Conservation (phyloP, 2,888 invertebrate genomes). For the Malthinus flaveolus region DNA sequence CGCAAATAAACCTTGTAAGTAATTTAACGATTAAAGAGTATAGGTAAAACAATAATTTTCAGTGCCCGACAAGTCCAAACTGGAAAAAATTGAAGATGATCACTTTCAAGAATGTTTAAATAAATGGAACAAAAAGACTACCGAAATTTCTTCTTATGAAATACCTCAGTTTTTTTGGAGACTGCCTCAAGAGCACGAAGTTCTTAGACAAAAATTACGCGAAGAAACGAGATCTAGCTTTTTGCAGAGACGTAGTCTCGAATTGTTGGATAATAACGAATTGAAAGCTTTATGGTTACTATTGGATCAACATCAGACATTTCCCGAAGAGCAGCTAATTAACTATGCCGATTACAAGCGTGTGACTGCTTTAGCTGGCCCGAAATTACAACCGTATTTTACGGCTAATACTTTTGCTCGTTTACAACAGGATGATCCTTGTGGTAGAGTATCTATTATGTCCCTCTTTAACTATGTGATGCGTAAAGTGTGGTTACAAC, state of each 20-base stretch:
- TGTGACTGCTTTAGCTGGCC: constrained; percentile 73
- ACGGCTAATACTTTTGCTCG: constrained; percentile 87
- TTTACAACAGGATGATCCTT: constrained; percentile 81
- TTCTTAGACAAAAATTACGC: constrained; percentile 76
- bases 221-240: constrained; percentile 89
- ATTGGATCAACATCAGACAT: constrained; percentile 79
- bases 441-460: constrained; percentile 85
- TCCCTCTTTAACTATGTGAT: constrained; percentile 94
- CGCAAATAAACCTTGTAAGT: background rate
- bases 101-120: constrained; percentile 41
- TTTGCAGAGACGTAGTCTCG: constrained; percentile 80
- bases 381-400: constrained; percentile 66
- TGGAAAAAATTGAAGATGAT: constrained; percentile 50
- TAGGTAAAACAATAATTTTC: background rate
- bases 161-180: constrained; percentile 79
- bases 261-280: constrained; percentile 85
- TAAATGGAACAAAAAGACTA: constrained; percentile 35
- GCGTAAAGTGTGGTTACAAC: constrained; percentile 93
- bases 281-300: constrained; percentile 80
- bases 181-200: constrained; percentile 76
- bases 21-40: background rate
- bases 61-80: constrained; percentile 23
- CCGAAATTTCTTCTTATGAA: constrained; percentile 56
- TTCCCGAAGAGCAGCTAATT: constrained; percentile 80
- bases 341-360: constrained; percentile 84